Conservation (phyloP, 2,888 invertebrate species). For the Resseliella maxima region DNA sequence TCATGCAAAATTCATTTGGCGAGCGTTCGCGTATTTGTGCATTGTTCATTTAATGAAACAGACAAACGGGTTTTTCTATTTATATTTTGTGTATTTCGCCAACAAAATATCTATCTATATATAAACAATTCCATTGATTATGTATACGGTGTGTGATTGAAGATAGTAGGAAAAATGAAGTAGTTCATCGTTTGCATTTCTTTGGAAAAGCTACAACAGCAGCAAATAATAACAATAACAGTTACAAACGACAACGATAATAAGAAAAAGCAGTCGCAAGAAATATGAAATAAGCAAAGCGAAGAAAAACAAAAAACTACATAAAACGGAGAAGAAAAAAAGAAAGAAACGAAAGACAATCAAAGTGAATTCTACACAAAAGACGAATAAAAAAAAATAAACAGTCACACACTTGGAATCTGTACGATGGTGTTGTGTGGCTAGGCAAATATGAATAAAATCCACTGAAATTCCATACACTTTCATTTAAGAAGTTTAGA, state of each 20-base stretch:
- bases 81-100: not conserved
- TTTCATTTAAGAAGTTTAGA: not conserved
- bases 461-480: constrained; percentile 11
- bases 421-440: not conserved
- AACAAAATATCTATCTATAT: no score
- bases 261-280: not conserved
- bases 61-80: constrained; percentile 8
- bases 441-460: constrained; percentile 32
- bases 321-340: not conserved
- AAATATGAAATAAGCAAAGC: not conserved
- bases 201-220: not conserved
- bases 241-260: not conserved
- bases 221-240: not conserved
- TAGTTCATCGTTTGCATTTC: constrained; percentile 24
- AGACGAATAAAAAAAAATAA: not conserved
- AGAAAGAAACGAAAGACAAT: constrained; percentile 16
- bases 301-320: no score
- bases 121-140: constrained; percentile 1
- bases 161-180: constrained; percentile 12
- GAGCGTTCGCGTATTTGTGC: constrained; percentile 1
- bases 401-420: not conserved
- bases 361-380: not conserved
- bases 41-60: constrained; percentile 21
- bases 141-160: not conserved
- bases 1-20: constrained; percentile 30